Conservation (phyloP, 2,888 invertebrate species). For the Metallyticus violacea region DNA sequence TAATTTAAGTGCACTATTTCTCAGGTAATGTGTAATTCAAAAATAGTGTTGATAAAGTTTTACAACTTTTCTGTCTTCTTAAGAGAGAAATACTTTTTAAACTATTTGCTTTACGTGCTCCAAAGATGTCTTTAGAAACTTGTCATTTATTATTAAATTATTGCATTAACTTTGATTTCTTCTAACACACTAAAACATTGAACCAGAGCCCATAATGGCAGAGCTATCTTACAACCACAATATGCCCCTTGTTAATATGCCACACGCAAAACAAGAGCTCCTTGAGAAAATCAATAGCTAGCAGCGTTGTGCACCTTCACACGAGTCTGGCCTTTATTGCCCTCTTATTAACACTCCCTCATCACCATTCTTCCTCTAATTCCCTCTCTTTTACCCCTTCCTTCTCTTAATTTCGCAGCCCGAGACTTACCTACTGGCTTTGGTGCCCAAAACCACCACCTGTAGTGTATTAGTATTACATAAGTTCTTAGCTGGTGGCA, state of each 20-base stretch:
- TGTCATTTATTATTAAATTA: too few relatives aligned
- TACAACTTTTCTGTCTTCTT: too few relatives aligned
- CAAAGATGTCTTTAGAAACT: too few relatives aligned
- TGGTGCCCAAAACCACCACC: conserved; percentile 16
- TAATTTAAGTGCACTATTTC: too few relatives aligned
- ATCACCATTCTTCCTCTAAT: not conserved
- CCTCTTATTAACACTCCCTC: not conserved
- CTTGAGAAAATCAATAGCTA: not conserved
- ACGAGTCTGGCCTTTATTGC: not conserved
- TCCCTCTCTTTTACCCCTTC: not conserved
- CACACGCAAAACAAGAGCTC: not conserved
- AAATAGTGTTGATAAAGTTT: too few relatives aligned
- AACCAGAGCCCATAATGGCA: not conserved
- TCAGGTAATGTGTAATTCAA: too few relatives aligned
- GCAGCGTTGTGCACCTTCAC: not conserved
- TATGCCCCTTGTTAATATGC: not conserved
- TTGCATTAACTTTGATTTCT: too few relatives aligned
- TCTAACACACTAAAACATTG: not conserved
- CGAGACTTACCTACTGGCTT: not conserved
- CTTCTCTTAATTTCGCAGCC: not conserved
- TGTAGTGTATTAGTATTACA: not conserved
- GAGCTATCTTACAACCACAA: too few relatives aligned
- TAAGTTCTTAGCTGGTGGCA: not conserved
- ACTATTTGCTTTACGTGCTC: too few relatives aligned
- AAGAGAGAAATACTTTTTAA: too few relatives aligned